Evolutionary conservation across 1,140 invertebrate species (phyloP), one percentile per base, ranked within the genome.

Genomic region (Atopsyche davidsoni): DNA sequence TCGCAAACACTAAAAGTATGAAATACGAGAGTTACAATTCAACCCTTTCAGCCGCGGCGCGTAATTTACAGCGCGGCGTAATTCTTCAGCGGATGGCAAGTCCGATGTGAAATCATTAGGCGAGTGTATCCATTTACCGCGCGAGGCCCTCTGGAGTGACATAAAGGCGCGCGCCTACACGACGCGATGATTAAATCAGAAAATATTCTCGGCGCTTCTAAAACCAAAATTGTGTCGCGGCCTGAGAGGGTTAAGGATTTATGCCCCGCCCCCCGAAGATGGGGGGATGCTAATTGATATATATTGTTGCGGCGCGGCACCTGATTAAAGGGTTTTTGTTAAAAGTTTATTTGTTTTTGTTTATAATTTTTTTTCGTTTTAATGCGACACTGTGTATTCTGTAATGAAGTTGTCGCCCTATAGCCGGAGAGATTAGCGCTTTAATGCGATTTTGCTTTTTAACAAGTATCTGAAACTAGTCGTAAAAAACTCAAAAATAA

Each of bases 201-300:
- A 57, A 57, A 53, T 57, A 57, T 57, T 57, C 55, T 53, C 50
- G 18, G 25, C 31, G 19, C 34, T 46, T 53, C 55, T 57, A 57
- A 57, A 57, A 57, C 43, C 51, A 57, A 57, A 57, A 57, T 57
- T 57, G 51, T 57, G 55, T 57, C 55, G 55, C 51, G 51, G 50
- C 45, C 55, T 57, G 52, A 57, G 52, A 57, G 55, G 55, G 55
- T 57, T 57, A 21, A 49, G 49, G 46, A 57, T 52, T 57, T 52
- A 57, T 55, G 41, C 43, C 47, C 25, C 40, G 41, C 40, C 34
- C 51, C 24, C 19, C 23, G 44, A 53, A 53, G 52, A 55, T 51
- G 53, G 49, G 35, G 47, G 9, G 21, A 23, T 41, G 36, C 38
- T 56, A 56, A 56, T 56, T 56, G 32, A 47, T 56, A 56, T 56